phyloP scores from a whole-genome alignment of 1,140 invertebrate genomes.

The Mercenaria mercenaria region DNA sequence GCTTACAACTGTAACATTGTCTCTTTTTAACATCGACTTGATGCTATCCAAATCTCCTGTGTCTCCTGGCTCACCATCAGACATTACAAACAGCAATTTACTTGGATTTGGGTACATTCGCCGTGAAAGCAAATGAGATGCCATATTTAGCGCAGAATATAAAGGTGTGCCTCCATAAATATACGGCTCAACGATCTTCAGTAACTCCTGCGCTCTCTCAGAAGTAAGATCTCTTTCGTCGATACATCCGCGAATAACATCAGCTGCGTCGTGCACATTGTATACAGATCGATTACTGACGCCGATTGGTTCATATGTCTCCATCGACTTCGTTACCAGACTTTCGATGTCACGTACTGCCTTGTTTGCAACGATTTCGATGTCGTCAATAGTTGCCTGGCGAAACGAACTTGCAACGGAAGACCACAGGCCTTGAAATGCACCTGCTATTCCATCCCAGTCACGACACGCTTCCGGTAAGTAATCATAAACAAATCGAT shows the following conservation, averaged over 20 bases:
- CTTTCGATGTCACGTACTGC: background rate
- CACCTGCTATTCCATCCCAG: background rate
- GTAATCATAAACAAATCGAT: background rate
- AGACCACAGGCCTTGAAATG: background rate
- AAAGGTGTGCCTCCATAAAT: slow-evolving; percentile 23
- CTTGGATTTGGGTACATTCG: too few species aligned
- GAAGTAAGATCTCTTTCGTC: background rate
- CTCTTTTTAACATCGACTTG: background rate
- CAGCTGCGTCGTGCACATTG: background rate
- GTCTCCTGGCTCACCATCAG: slow-evolving; percentile 11
- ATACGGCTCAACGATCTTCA: slow-evolving; percentile 22
- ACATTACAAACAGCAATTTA: slow-evolving; percentile 34
- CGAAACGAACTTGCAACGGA: background rate
- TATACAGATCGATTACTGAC: background rate
- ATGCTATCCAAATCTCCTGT: background rate
- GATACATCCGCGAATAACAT: background rate
- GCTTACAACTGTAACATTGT: background rate
- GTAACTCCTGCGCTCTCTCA: background rate
- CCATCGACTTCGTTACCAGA: too few species aligned
- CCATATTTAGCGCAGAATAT: background rate
- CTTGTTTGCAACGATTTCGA: background rate
- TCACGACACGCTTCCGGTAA: slow-evolving; percentile 12
- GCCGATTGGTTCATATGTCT: background rate
- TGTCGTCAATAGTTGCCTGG: background rate
- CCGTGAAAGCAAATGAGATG: background rate